Evolutionary conservation across 2,888 invertebrate species (phyloP).

Genomic region (Ceriagrion tenellum): DNA sequence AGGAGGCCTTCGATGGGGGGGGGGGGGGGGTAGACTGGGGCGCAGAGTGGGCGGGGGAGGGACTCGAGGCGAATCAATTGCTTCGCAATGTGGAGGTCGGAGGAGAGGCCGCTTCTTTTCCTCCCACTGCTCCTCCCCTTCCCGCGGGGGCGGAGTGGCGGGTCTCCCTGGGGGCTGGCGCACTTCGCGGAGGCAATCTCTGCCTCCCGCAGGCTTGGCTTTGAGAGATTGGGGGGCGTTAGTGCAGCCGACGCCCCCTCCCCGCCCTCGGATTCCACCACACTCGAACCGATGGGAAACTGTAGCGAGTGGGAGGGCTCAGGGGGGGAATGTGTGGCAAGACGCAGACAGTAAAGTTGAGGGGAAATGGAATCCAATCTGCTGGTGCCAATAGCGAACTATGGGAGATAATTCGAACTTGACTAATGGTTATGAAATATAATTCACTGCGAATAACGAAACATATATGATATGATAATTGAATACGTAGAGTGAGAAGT

Average conservation of each 20-base stretch:
- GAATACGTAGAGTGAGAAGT: too few relatives aligned
- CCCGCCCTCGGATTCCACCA: not conserved
- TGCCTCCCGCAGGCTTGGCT: not conserved
- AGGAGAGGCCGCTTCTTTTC: not conserved
- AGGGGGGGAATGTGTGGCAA: too few relatives aligned
- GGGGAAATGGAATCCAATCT: too few relatives aligned
- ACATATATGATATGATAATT: too few relatives aligned
- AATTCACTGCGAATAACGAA: too few relatives aligned
- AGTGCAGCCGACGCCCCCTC: not conserved
- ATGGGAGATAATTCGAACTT: too few relatives aligned
- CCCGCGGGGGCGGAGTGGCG: too few relatives aligned
- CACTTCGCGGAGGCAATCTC: not conserved
- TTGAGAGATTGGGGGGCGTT: not conserved
- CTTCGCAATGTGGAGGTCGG: conserved; percentile 8
- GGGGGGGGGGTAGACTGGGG: too few relatives aligned
- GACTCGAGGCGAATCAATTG: conserved; percentile 50
- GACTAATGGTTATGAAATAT: too few relatives aligned
- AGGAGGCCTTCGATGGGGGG: not conserved
- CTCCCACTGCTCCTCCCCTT: too few relatives aligned
- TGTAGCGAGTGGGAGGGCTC: not conserved
- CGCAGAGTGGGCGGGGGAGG: not conserved
- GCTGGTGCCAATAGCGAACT: too few relatives aligned
- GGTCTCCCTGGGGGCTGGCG: not conserved
- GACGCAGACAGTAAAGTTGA: too few relatives aligned
- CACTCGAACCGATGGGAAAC: not conserved